A percentile compares a stretch with the other conserved stretches of the same genome.
Evolutionary conservation across 2,888 invertebrate genomes (phyloP).

Genomic region (Stegophylla sp.): DNA sequence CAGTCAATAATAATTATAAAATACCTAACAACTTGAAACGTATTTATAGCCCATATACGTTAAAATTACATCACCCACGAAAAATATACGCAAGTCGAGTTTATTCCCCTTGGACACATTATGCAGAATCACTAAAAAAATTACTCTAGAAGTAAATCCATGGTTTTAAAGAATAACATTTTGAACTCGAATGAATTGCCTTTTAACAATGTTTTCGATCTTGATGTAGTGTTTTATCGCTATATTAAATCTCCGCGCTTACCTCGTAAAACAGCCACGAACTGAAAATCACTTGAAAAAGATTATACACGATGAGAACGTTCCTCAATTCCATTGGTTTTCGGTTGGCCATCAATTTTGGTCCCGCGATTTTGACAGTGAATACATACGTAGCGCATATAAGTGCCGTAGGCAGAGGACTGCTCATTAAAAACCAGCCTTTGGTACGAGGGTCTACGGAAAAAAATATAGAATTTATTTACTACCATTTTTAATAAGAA

Average conservation of each 20-base stretch:
- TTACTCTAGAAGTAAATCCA: neutral
- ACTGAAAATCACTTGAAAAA: slow-evolving; percentile 81
- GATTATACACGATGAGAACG: slow-evolving; percentile 82
- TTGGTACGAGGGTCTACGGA: slow-evolving; percentile 83
- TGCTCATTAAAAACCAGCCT: slow-evolving; percentile 91
- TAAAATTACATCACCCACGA: neutral
- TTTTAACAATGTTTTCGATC: slow-evolving; percentile 6
- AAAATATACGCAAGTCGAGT: neutral
- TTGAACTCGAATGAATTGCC: slow-evolving; percentile 7
- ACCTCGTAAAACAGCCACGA: slow-evolving; percentile 79
- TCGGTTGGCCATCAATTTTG: slow-evolving; percentile 83
- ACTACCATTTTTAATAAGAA: neutral
- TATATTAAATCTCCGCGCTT: slow-evolving; percentile 61
- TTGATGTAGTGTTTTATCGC: neutral
- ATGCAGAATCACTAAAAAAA: neutral
- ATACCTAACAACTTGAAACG: neutral
- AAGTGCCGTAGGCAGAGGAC: slow-evolving; percentile 88
- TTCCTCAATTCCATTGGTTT: slow-evolving; percentile 80
- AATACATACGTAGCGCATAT: slow-evolving; percentile 89
- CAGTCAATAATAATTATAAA: no score
- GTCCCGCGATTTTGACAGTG: slow-evolving; percentile 84
- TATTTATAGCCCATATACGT: neutral
- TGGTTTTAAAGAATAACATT: slow-evolving; percentile 17
- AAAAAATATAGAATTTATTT: slow-evolving; percentile 31
- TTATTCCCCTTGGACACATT: neutral